These are phyloP conservation scores for Lepidotrigona ventralis DNA, from an alignment of 1,140 invertebrate genomes.

Conservation along the genomic window DNA sequence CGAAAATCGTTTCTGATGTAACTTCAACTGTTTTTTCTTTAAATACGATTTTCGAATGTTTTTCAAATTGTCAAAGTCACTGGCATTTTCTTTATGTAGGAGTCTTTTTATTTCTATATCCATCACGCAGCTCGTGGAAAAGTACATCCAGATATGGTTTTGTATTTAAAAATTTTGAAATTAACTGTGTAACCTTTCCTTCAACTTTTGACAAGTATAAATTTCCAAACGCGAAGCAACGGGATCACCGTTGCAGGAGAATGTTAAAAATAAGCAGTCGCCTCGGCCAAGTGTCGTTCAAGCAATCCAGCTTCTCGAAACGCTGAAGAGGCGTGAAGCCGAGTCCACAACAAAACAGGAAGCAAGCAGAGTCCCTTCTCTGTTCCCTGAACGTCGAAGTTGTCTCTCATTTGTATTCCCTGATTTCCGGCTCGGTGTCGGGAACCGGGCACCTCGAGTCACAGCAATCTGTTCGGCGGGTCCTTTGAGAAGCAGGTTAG, in stretches of 20 bases:
- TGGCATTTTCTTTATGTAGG: too few relatives aligned
- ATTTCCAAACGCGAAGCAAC: not conserved
- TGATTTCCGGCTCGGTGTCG: constrained; percentile 39
- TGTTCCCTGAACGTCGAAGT: not conserved
- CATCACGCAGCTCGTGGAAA: too few relatives aligned
- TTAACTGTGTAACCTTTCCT: too few relatives aligned
- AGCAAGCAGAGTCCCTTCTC: not conserved
- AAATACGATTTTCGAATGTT: too few relatives aligned
- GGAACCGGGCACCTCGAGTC: constrained; percentile 4
- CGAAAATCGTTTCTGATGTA: too few relatives aligned
- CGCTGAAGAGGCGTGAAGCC: not conserved
- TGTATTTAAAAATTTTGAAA: too few relatives aligned
- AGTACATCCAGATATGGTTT: too few relatives aligned
- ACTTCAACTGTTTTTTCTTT: too few relatives aligned
- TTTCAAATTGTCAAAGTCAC: too few relatives aligned
- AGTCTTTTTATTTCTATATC: too few relatives aligned
- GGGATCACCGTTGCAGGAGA: not conserved
- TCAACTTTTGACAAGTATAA: too few relatives aligned
- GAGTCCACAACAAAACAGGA: not conserved
- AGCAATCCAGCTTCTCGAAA: too few relatives aligned
- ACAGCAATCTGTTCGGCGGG: constrained; percentile 18
- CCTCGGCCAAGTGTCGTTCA: not conserved
- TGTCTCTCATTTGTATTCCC: constrained; percentile 45
- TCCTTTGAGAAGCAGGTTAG: constrained; percentile 37
- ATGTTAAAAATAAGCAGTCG: not conserved